Evolutionary conservation across 2,888 invertebrate genomes (phyloP).

Genomic region (Hecatera dysodea): DNA sequence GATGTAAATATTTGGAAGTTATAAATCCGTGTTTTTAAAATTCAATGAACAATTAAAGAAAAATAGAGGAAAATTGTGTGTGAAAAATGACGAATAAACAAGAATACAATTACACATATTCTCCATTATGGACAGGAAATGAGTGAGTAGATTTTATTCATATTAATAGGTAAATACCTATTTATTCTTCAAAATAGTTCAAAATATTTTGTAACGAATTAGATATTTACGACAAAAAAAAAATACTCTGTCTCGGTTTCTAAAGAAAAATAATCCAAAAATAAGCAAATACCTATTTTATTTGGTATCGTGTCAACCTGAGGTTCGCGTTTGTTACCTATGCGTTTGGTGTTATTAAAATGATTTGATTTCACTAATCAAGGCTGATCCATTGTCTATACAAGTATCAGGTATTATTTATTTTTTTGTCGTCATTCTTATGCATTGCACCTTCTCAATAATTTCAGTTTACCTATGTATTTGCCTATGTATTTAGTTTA

Average conservation of each 20-base stretch:
- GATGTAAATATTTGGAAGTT: constrained; percentile 30
- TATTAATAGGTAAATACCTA: background rate
- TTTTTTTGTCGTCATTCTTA: too few species aligned
- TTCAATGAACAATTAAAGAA: background rate
- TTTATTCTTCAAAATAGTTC: too few species aligned
- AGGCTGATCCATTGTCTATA: background rate
- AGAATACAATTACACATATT: constrained; percentile 74
- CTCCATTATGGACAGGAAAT: constrained; percentile 72
- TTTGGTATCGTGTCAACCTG: too few species aligned
- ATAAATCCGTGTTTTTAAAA: background rate
- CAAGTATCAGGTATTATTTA: too few species aligned
- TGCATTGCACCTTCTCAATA: background rate
- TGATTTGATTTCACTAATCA: constrained; percentile 21
- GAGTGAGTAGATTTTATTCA: constrained; percentile 65
- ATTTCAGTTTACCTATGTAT: background rate
- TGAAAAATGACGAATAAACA: constrained; percentile 63
- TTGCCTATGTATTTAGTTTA: background rate
- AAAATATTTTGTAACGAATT: background rate
- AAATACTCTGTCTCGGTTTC: background rate
- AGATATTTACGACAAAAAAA: background rate
- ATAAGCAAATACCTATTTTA: background rate
- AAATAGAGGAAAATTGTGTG: constrained; percentile 1
- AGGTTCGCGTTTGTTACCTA: background rate
- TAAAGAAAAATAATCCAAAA: background rate
- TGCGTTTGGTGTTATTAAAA: constrained; percentile 1